Base-by-base conservation (phyloP, 2,113 vertebrate genomes). In the Trematocara unimaculatum region DNA sequence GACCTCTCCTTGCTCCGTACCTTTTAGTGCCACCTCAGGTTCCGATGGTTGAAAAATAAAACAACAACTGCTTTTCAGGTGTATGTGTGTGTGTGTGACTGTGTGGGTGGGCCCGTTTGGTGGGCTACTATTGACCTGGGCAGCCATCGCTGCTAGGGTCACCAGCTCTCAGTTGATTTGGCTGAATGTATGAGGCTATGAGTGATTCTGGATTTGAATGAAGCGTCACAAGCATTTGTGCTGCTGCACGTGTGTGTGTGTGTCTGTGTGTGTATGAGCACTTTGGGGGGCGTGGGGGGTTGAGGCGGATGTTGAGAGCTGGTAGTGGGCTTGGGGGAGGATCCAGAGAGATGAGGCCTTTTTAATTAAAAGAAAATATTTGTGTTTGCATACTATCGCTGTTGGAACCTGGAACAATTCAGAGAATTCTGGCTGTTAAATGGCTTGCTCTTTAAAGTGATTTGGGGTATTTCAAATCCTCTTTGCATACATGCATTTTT, bases 361-460 rank as follows among this genome's bases (percentile, higher is more conserved):
- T 94, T 94, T 94, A 95, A 96, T 95, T 95, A 96, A 96, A 95
- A 92, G 93, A 96, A 96, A 95, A 96, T 95, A 96, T 95, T 96
- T 95, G 93, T 95, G 93, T 94, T 95, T 95, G 95, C 92, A 79
- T 90, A 90, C 84, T 83, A 90, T 87, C 56, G 17, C 23, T 53
- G 88, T 13, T 85, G 79, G 83, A 94, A 93, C 92, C 88, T 87
- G 87, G 91, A 88, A 94, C 86, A 87, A 94, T 92, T 91, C 85
- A 4, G 86, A 86, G 86, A 87, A 92, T 93, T 94, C 90, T 82
- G 53, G 84, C 70, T 85, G 83, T 90, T 92, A 87, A 91, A 93
- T 89, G 38, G 74, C 86, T 94, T 64, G 42, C 87, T 94, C 87
- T 94, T 90, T 74, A 91, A 88, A 92, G 82, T 81, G 85, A 94